These are phyloP conservation scores for Apeira syringaria DNA, from an alignment of 2,888 invertebrate genomes.

Conservation along the genomic window DNA sequence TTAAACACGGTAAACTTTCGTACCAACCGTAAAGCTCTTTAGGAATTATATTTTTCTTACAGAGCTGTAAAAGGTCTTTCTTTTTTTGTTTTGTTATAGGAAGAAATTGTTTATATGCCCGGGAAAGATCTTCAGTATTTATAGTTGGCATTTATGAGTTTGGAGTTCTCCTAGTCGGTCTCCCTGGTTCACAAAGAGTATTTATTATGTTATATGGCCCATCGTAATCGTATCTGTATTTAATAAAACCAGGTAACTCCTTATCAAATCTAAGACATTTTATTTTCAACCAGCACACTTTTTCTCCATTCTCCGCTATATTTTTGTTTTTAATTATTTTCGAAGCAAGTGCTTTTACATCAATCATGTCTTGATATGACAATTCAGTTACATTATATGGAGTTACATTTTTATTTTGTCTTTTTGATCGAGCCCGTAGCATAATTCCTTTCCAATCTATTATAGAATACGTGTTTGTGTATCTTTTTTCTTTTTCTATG, in stretches of 20 bases:
- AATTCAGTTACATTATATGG: constrained; percentile 2
- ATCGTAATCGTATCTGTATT: too few relatives aligned
- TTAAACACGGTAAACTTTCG: too few relatives aligned
- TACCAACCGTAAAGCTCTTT: too few relatives aligned
- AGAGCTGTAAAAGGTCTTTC: too few relatives aligned
- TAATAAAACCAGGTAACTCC: background rate
- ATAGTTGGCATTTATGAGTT: too few relatives aligned
- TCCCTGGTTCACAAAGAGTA: too few relatives aligned
- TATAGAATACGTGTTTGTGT: background rate
- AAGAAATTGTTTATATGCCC: too few relatives aligned
- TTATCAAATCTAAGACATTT: background rate
- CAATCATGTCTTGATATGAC: constrained; percentile 1
- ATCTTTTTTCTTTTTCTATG: background rate
- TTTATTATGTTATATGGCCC: too few relatives aligned
- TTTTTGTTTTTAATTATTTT: constrained; percentile 2
- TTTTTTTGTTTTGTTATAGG: too few relatives aligned
- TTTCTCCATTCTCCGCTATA: background rate
- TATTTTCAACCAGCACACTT: constrained; percentile 1
- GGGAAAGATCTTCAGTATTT: too few relatives aligned
- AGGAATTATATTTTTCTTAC: too few relatives aligned
- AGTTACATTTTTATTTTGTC: background rate
- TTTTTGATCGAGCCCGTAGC: background rate
- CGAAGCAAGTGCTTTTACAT: background rate
- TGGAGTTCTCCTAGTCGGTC: too few relatives aligned
- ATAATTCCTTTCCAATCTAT: background rate